Evolutionary conservation across 1,140 invertebrate species (phyloP), one percentile per base, ranked within the genome.

Genomic region (Gryon sp.): DNA sequence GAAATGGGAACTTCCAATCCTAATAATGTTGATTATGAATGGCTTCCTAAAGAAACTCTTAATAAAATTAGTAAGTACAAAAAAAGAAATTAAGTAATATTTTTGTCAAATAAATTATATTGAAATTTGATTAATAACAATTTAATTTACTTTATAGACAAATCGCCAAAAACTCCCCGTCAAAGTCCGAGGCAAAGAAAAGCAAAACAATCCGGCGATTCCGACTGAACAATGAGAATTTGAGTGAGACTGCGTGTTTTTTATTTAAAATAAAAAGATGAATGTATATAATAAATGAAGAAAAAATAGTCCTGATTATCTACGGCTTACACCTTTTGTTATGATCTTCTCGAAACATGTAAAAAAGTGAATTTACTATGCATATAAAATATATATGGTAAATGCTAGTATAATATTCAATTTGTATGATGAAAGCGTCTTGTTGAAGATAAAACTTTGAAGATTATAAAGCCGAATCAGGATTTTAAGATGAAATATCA

Each of bases 1-100:
- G 95, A 95, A 90, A 94, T 93, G 78, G 93, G 94, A 55, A 95
- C 97, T 15, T 92, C 93, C 57, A 97, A 97, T 80, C 95, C 95
- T 28, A 93, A 95, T 80, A 96, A 97, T 88, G 95, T 99, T 20
- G 98, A 99, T 89, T 99, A 97, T 83, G 97, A 99, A 74, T 99
- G 98, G 98, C 89, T 99, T 79, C 98, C 98, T 55, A 94, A 95
- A 82, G 95, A 97, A 88, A 95, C 95, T 80, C 91, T 97, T 16
- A 92, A 93, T 36, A 92, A 92, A 84, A 89, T 95, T 57, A 95
- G 94, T 96, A 91, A 93, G 94, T 93, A 72, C n/a, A 55, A 41
- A 24, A 52, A 12, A 24, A 28, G n/a, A n/a, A n/a, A n/a, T n/a
- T n/a, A n/a, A n/a, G n/a, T n/a, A n/a, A n/a, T n/a, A n/a, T n/a